Conservation (phyloP, 2,888 invertebrate species). For the Chrysopilus asiliformis region DNA sequence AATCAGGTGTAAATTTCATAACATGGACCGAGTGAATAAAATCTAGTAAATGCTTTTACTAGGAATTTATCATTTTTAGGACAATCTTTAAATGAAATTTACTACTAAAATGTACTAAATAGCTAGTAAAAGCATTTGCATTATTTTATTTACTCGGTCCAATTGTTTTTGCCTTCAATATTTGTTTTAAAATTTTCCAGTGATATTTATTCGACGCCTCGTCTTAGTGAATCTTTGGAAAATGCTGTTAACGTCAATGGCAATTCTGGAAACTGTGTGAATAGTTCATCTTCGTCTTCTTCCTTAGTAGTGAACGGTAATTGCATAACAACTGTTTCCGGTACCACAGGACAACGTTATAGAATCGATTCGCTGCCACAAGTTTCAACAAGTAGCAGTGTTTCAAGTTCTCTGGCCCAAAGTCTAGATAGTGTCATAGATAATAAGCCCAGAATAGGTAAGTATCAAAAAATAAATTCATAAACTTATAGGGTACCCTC, state of each 20-base stretch:
- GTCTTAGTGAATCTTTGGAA: slow-evolving; percentile 30
- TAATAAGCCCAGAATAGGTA: slow-evolving; percentile 14
- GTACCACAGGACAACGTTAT: slow-evolving; percentile 29
- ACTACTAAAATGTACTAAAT: too few species aligned
- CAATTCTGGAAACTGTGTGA: slow-evolving; percentile 25
- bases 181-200: slow-evolving; percentile 17
- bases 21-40: background rate
- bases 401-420: slow-evolving; percentile 17
- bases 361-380: slow-evolving; percentile 27
- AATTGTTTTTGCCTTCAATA: background rate
- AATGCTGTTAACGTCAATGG: slow-evolving; percentile 24
- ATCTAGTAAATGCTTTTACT: background rate
- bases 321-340: slow-evolving; percentile 26
- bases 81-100: too few species aligned
- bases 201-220: slow-evolving; percentile 35
- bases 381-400: slow-evolving; percentile 11
- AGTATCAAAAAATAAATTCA: too few species aligned
- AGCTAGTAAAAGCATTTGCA: too few species aligned
- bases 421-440: slow-evolving; percentile 16
- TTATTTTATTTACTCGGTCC: too few species aligned
- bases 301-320: slow-evolving; percentile 27
- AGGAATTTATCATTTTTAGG: too few species aligned
- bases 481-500: too few species aligned
- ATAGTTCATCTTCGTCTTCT: slow-evolving; percentile 19
- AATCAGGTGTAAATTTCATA: too few species aligned